phyloP scores from a whole-genome alignment of 2,113 vertebrate species.

The Chaetura pelagica region DNA sequence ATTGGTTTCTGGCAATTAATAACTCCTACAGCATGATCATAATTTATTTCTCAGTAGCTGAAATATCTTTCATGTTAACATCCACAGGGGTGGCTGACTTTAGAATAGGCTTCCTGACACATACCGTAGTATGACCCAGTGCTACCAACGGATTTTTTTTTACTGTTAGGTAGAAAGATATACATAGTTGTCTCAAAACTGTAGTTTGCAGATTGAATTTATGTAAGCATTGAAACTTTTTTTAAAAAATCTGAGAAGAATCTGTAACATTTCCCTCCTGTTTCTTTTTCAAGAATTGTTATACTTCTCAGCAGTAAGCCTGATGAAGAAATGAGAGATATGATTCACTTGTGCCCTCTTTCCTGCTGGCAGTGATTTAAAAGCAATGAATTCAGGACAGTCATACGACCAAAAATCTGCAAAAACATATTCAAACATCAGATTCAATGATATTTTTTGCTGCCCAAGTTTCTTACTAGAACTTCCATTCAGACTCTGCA shows the following conservation, averaged over 20 bases:
- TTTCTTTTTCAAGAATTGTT: slow-evolving; percentile 1
- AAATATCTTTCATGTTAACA: neutral
- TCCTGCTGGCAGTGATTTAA: neutral
- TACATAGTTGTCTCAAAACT: neutral
- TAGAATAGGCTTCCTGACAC: neutral
- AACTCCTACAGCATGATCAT: neutral
- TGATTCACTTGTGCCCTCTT: slow-evolving; percentile 10
- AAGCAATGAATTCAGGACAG: neutral
- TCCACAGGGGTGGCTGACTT: neutral
- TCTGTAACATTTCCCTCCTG: neutral
- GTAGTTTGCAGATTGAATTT: neutral
- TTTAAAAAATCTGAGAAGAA: neutral
- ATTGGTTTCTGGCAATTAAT: neutral
- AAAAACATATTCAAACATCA: neutral
- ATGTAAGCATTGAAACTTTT: neutral
- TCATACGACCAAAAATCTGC: neutral
- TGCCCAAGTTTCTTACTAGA: neutral
- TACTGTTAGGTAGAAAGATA: neutral
- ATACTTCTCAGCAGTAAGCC: neutral
- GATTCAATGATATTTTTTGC: neutral
- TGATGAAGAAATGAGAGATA: slow-evolving; percentile 4
- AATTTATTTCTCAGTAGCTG: neutral
- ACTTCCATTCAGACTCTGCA: neutral
- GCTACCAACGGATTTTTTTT: neutral
- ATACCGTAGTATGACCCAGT: neutral